Evolutionary conservation across 2,113 vertebrate genomes (phyloP).

Genomic region (Pangasianodon gigas): DNA sequence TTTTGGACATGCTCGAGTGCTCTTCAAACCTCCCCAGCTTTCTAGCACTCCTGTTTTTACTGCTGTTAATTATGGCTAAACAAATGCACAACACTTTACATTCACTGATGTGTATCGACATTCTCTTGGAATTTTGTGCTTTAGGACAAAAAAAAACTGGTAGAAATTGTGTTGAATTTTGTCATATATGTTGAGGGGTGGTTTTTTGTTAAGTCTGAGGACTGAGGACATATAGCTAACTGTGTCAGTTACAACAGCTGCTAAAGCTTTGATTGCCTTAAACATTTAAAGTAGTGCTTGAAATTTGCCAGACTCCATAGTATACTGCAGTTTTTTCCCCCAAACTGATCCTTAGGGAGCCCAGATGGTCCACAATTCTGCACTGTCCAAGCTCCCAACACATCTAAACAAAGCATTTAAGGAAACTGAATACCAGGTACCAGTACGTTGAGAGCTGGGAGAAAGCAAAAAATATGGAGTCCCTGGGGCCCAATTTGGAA

Average conservation of each 20-base stretch:
- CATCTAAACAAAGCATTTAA: slow-evolving; percentile 16
- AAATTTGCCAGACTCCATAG: slow-evolving; percentile 21
- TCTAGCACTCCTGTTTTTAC: background rate
- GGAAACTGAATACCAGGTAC: background rate
- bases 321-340: background rate
- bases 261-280: background rate
- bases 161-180: background rate
- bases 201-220: background rate
- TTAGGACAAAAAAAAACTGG: background rate
- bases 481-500: background rate
- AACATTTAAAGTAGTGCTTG: slow-evolving; percentile 9
- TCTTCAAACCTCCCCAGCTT: slow-evolving; percentile 3
- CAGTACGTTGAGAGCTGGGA: background rate
- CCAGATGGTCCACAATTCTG: slow-evolving; percentile 18
- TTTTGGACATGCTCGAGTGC: slow-evolving; percentile 23
- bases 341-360: background rate
- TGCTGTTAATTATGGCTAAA: slow-evolving; percentile 25
- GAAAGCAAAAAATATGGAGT: background rate
- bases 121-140: background rate
- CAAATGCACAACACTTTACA: background rate
- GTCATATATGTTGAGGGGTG: background rate
- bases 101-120: background rate
- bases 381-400: background rate
- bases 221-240: background rate
- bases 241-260: background rate